Evolutionary conservation across 2,113 vertebrate species (phyloP).

Genomic region (Lophotis ruficrista): DNA sequence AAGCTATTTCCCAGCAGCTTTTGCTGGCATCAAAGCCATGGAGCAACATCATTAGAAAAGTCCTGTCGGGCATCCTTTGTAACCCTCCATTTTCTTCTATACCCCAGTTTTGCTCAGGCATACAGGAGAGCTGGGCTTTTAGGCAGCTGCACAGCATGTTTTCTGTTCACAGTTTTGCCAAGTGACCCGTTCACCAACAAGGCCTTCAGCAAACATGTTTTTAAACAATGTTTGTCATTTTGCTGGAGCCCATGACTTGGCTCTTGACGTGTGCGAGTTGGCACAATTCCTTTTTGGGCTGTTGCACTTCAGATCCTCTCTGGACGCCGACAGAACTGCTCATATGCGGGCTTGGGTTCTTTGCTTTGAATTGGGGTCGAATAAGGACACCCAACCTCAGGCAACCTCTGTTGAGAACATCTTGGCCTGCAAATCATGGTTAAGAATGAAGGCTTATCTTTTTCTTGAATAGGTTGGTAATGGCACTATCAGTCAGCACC

Average conservation of each 20-base stretch:
- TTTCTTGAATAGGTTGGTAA: background rate
- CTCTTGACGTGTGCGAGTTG: background rate
- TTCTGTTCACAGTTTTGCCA: conserved; percentile 29
- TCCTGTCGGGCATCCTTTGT: conserved; percentile 19
- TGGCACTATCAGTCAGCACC: background rate
- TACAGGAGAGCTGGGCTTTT: background rate
- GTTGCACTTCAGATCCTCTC: background rate
- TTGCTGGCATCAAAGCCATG: background rate
- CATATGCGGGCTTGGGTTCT: rapidly evolving
- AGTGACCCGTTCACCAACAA: conserved; percentile 52
- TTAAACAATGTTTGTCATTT: conserved; percentile 41
- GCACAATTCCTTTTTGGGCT: background rate
- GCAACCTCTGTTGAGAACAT: background rate
- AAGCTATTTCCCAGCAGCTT: background rate
- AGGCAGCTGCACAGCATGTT: background rate
- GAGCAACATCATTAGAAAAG: background rate
- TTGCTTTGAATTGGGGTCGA: background rate
- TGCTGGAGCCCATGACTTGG: background rate
- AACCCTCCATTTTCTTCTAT: background rate
- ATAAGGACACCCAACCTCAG: background rate
- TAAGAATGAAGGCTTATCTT: background rate
- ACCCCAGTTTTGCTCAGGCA: background rate
- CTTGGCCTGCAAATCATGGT: background rate
- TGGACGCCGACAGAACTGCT: rapidly evolving
- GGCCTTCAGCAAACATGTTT: conserved; percentile 45